Percentiles rank a stretch among this genome's conserved stretches.
Conservation (phyloP, 2,797 vertebrate species). For the Pseudopleuronectes americanus region DNA sequence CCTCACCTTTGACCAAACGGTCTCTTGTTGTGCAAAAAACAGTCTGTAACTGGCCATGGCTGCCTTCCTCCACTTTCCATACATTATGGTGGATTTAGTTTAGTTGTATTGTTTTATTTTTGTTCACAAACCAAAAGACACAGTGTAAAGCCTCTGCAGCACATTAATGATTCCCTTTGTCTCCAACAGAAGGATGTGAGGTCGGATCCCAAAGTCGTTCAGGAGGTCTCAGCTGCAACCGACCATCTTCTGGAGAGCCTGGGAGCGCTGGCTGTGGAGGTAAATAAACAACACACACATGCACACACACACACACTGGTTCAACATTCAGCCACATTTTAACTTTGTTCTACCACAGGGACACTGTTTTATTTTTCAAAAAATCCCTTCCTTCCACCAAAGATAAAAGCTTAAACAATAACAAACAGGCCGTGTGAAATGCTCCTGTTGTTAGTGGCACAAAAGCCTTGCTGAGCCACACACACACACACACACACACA, state of each 20-base stretch:
- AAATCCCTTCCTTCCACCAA: too few species aligned
- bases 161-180: conserved; percentile 16
- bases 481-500: background rate
- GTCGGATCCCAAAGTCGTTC: conserved; percentile 83
- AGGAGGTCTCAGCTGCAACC: conserved; percentile 87
- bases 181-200: conserved; percentile 85
- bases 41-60: background rate
- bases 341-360: too few species aligned
- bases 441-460: too few species aligned
- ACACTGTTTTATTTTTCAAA: too few species aligned
- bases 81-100: background rate
- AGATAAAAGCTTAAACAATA: conserved; percentile 27
- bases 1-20: conserved; percentile 29
- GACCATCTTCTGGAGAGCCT: conserved; percentile 87
- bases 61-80: background rate
- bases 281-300: conserved; percentile 67
- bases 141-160: background rate
- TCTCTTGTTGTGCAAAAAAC: background rate
- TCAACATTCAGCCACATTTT: too few species aligned
- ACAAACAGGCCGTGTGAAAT: too few species aligned
- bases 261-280: conserved; percentile 89
- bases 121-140: background rate
- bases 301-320: background rate
- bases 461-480: conserved; percentile 5
- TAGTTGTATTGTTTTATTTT: conserved; percentile 8